Percentiles rank a stretch among this genome's conserved stretches.
Evolutionary conservation across 2,888 invertebrate genomes (phyloP).

Genomic region (Cantharis lateralis): DNA sequence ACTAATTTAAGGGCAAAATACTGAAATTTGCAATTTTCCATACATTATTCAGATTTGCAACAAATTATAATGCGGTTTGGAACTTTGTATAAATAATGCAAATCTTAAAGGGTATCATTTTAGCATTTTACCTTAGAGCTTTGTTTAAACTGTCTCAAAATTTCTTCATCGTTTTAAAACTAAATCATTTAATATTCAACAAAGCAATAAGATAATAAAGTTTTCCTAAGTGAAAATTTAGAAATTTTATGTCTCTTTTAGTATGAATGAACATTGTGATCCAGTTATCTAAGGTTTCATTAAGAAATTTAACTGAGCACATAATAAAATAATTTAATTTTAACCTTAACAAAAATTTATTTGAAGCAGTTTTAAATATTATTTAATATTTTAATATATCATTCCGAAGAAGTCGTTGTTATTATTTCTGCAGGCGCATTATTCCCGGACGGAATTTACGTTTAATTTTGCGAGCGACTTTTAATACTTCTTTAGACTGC

Average conservation of each 20-base stretch:
- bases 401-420: background rate
- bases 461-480: background rate
- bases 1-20: background rate
- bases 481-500: background rate
- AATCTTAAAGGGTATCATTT: background rate
- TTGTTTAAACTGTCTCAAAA: background rate
- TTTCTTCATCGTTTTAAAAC: background rate
- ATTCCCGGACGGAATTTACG: background rate
- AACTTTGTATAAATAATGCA: background rate
- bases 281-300: background rate
- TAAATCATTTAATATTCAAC: background rate
- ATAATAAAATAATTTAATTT: background rate
- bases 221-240: background rate
- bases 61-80: background rate
- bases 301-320: background rate
- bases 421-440: background rate
- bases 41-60: background rate
- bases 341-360: background rate
- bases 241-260: background rate
- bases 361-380: background rate
- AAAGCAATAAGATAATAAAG: background rate
- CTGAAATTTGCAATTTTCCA: background rate
- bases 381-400: background rate
- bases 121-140: background rate
- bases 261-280: slow-evolving; percentile 1